These are phyloP conservation scores for Gymnopithys bicolor DNA, from an alignment of 2,797 vertebrate species.

Conservation along the genomic window DNA sequence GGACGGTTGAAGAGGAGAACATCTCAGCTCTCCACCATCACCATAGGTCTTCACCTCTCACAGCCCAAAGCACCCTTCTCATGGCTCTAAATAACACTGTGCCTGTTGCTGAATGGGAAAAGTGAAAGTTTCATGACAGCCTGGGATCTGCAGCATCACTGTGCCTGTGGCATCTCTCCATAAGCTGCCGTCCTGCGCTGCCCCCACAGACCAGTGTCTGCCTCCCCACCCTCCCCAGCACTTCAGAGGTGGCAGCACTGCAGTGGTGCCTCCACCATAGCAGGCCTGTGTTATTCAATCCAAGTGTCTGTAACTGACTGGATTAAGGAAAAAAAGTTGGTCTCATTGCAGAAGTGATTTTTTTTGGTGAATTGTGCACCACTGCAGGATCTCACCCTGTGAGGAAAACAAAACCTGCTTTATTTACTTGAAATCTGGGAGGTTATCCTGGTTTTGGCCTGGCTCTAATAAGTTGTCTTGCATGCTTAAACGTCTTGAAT, in stretches of 20 bases:
- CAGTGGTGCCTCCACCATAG: neutral
- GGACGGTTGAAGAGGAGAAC: neutral
- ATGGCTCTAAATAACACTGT: neutral
- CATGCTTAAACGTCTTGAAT: neutral
- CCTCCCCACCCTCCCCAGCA: neutral
- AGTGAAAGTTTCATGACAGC: neutral
- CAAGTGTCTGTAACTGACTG: neutral
- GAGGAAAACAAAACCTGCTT: conserved; percentile 12
- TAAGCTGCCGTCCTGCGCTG: neutral
- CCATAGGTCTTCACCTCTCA: neutral
- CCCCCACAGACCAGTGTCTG: accelerated
- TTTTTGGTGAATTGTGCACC: neutral
- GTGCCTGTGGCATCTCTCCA: neutral
- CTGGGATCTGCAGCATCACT: neutral
- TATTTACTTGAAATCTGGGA: conserved; percentile 5
- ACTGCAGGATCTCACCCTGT: neutral
- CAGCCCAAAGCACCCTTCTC: neutral
- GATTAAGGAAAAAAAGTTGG: neutral
- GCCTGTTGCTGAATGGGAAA: neutral
- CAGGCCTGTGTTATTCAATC: neutral
- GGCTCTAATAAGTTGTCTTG: conserved; percentile 44
- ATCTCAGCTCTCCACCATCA: neutral
- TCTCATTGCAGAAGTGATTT: neutral
- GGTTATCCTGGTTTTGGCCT: neutral
- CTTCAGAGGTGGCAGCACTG: neutral